Percentiles rank a stretch among this genome's conserved stretches.
These are phyloP conservation scores for Pseudonaja textilis DNA, from an alignment of 2,113 vertebrate species.

Conservation along the genomic window DNA sequence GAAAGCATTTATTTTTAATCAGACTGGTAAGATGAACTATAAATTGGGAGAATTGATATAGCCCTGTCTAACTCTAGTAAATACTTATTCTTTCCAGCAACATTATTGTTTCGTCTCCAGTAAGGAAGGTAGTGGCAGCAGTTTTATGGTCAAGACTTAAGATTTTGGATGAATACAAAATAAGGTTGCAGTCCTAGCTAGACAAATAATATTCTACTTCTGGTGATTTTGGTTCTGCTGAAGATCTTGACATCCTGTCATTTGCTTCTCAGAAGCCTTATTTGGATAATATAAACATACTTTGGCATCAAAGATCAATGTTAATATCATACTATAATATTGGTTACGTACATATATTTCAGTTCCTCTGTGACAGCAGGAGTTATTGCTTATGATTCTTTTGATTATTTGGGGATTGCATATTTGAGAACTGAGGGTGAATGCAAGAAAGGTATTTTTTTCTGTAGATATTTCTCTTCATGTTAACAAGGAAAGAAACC, in stretches of 20 bases:
- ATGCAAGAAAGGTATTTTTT: background rate
- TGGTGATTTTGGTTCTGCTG: background rate
- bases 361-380: background rate
- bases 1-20: constrained; percentile 90
- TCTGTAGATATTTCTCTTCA: background rate
- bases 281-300: background rate
- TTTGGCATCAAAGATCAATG: background rate
- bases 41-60: background rate
- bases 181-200: background rate
- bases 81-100: background rate
- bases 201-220: background rate
- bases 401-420: background rate
- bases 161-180: background rate
- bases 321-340: background rate
- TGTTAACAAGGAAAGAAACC: background rate
- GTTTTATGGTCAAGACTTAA: background rate
- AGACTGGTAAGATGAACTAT: constrained; percentile 81
- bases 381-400: background rate
- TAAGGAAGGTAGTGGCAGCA: background rate
- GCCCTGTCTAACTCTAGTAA: background rate
- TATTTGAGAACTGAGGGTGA: background rate
- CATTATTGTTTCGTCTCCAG: background rate
- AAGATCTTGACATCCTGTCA: background rate
- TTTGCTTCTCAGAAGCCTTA: background rate
- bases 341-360: background rate